A percentile compares a stretch with the other conserved stretches of the same genome.
Evolutionary conservation across 2,888 invertebrate species (phyloP).

Genomic region (Perdita meconis): DNA sequence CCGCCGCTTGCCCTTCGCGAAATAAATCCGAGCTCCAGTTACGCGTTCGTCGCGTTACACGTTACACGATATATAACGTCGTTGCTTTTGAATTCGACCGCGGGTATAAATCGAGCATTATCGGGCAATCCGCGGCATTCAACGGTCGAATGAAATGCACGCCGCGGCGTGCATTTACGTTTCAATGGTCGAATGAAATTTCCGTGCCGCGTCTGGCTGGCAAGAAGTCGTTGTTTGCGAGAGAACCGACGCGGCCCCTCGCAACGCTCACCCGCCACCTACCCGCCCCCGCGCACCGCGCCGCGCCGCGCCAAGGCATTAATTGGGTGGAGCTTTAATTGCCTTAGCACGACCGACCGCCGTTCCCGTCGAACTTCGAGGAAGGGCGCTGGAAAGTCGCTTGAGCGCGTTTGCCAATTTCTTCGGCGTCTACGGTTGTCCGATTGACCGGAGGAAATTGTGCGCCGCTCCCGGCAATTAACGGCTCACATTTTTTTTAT

Average conservation of each 20-base stretch:
- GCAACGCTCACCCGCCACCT: conserved; percentile 50
- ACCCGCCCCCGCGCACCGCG: conserved; percentile 18
- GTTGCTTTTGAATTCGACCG: conserved; percentile 46
- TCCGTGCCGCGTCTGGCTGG: conserved; percentile 46
- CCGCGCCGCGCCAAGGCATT: conserved; percentile 68
- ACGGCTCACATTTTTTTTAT: background rate
- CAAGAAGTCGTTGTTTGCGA: conserved; percentile 59
- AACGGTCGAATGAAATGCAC: conserved; percentile 43
- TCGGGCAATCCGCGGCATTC: conserved; percentile 53
- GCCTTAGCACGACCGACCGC: conserved; percentile 81
- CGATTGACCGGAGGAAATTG: conserved; percentile 45
- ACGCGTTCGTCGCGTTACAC: conserved; percentile 18
- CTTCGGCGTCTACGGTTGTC: conserved; percentile 39
- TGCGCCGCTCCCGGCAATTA: conserved; percentile 15
- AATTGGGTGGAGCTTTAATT: conserved; percentile 82
- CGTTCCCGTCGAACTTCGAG: conserved; percentile 75
- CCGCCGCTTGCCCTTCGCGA: conserved; percentile 21
- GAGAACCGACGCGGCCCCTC: conserved; percentile 43
- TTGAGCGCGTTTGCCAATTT: conserved; percentile 49
- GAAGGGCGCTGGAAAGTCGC: conserved; percentile 51
- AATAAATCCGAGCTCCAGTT: conserved; percentile 47
- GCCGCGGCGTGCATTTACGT: conserved; percentile 47
- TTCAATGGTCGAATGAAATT: conserved; percentile 60
- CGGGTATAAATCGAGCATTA: conserved; percentile 59
- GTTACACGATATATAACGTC: conserved; percentile 23